These are phyloP conservation scores for Gallinago stenura DNA, from an alignment of 2,797 vertebrate genomes.

Conservation along the genomic window DNA sequence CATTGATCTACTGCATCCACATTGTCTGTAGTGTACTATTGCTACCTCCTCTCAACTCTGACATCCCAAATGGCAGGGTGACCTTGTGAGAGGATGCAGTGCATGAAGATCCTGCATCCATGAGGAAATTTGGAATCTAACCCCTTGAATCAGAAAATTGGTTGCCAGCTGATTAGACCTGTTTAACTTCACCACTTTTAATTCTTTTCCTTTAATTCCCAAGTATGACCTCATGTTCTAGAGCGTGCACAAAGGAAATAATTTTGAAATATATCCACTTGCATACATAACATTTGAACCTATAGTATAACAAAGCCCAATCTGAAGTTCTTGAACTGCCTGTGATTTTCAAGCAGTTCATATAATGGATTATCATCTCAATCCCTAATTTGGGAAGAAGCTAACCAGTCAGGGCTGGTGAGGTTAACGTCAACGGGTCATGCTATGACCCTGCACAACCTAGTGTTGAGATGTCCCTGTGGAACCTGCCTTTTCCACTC, in stretches of 20 bases:
- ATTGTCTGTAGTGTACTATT: not conserved
- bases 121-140: not conserved
- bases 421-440: not conserved
- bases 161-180: not conserved
- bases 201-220: not conserved
- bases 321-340: not conserved
- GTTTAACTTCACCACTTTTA: not conserved
- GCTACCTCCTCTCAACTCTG: not conserved
- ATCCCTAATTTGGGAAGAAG: not conserved
- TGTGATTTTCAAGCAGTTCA: not conserved
- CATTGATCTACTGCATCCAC: rapidly evolving
- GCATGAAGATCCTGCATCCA: not conserved
- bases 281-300: not conserved
- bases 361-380: not conserved
- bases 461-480: not conserved
- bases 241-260: not conserved
- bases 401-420: not conserved
- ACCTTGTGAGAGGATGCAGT: not conserved
- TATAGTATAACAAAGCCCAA: not conserved
- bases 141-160: not conserved
- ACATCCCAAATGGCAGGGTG: not conserved
- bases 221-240: not conserved
- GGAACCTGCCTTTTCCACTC: not conserved
- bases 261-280: not conserved
- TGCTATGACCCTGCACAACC: not conserved